Evolutionary conservation across 2,113 vertebrate species (phyloP), one percentile per base, ranked within the genome.

Genomic region (Hydrochoerus hydrochaeris): DNA sequence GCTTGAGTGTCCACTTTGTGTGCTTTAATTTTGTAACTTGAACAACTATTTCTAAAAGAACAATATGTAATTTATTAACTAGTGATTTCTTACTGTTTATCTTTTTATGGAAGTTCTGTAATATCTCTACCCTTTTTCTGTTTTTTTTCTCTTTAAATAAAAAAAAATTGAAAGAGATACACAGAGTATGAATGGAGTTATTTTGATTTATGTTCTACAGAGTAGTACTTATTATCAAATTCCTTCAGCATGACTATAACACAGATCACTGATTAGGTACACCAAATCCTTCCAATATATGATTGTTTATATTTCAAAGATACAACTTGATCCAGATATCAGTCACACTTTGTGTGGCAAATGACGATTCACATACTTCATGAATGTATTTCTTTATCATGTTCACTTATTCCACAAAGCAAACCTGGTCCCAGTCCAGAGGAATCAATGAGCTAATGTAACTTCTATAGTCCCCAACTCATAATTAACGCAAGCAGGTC

Each of bases 401-500:
- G 57, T 73, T 65, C 52, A 88, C 41, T 92, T 80, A 95, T n/a
- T 95, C 38, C 75, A 63, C 54, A 78, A 85, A 85, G 46, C 52
- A 94, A 95, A 90, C n/a, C 77, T 95, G 88, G 63, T 81, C n/a
- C 92, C 19, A 73, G n/a, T 85, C 91, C 95, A 97, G 77, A 65
- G 63, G 32, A 85, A 91, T 80, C 91, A 95, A 11, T 93, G 81
- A 95, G 30, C 90, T 97, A 93, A 94, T 96, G 88, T 41, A 82
- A 49, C 77, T 95, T 92, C 88, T 41, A 16, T 88, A 85, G 77
- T 92, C 16, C 35, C 69, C 87, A 94, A 88, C 85, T 95, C 81
- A 80, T 96, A 89, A 96, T 97, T 96, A 97, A 95, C 95, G 71
- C 95, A 93, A 89, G 91, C 38, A 49, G 97, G 91, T 96, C 96